Conservation (phyloP, 2,113 vertebrate genomes). For the Forbesichthys agassizii region DNA sequence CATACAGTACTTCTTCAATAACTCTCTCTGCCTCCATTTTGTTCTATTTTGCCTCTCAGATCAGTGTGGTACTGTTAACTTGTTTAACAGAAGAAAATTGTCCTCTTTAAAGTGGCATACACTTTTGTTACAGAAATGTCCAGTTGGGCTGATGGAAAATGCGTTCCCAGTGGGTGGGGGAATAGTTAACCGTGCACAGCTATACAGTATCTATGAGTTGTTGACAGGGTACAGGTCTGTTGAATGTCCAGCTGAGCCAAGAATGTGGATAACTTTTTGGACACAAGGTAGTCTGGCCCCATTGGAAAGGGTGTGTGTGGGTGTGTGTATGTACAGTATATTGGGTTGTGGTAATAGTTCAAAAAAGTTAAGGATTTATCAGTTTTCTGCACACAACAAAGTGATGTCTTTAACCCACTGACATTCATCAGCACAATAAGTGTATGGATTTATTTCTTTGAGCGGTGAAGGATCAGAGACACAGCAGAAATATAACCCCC, state of each 20-base stretch:
- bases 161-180: conserved; percentile 37
- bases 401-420: conserved; percentile 14
- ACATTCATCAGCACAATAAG: neutral
- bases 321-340: neutral
- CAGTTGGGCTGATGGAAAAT: conserved; percentile 45
- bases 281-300: conserved; percentile 2
- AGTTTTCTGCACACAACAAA: neutral
- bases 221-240: conserved; percentile 68
- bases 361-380: neutral
- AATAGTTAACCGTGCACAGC: conserved; percentile 44
- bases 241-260: conserved; percentile 66
- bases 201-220: conserved; percentile 12
- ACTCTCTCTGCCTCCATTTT: too few species aligned
- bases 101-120: conserved; percentile 13
- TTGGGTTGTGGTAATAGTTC: neutral
- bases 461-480: conserved; percentile 25
- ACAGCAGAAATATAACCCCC: conserved; percentile 24
- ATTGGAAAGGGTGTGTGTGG: conserved; percentile 3
- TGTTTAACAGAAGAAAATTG: too few species aligned
- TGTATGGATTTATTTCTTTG: neutral
- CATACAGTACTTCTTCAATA: too few species aligned
- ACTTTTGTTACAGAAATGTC: conserved; percentile 47
- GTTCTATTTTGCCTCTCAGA: too few species aligned
- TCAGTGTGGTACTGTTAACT: too few species aligned
- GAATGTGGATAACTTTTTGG: conserved; percentile 63